These are phyloP conservation scores for Rosalia funebris DNA, from an alignment of 2,888 invertebrate genomes.

Conservation along the genomic window DNA sequence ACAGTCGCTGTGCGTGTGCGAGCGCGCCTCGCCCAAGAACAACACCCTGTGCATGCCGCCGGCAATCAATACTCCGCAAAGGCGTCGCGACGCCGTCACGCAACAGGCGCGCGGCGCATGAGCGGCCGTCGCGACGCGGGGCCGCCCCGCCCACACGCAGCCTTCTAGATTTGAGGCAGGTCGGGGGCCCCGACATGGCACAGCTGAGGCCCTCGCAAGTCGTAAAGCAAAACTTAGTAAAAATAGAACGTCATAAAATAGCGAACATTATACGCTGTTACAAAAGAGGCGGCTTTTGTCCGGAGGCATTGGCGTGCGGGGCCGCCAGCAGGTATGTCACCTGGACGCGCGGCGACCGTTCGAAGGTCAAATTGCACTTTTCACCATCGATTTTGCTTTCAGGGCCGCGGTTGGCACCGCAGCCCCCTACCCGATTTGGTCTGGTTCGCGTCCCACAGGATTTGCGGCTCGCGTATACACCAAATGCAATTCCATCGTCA, in stretches of 20 bases:
- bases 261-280: conserved; percentile 3
- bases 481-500: background rate
- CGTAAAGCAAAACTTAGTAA: conserved; percentile 31
- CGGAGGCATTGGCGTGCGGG: background rate
- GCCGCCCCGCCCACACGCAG: conserved; percentile 26
- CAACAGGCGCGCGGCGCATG: conserved; percentile 55
- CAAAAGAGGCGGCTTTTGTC: background rate
- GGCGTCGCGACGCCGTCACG: conserved; percentile 60
- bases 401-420: background rate
- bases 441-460: background rate
- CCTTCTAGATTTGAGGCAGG: conserved; percentile 47
- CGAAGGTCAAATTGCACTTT: conserved; percentile 26
- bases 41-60: no score
- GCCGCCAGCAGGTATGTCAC: background rate
- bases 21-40: no score
- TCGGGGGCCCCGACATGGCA: conserved; percentile 35
- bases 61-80: conserved; percentile 35
- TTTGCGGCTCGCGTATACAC: background rate
- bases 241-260: conserved; percentile 38
- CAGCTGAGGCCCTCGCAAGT: conserved; percentile 33
- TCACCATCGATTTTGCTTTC: conserved; percentile 14
- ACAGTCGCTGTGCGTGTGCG: no score
- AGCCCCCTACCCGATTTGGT: background rate
- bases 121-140: conserved; percentile 44
- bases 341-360: background rate